Base-by-base conservation (phyloP, 2,888 invertebrate species). In the Meghimatium bilineatum region DNA sequence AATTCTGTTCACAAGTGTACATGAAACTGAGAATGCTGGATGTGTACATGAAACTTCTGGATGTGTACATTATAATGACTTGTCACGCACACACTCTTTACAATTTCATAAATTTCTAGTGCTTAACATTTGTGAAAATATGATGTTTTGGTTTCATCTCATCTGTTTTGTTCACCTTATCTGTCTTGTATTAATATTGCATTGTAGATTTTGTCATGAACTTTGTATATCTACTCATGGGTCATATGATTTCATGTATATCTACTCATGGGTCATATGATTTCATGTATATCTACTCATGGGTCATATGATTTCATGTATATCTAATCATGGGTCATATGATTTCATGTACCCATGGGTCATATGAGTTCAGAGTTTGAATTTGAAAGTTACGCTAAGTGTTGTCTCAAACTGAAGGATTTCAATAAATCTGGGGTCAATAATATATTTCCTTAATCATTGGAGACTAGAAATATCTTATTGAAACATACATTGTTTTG, bases 81-180 rank as follows among this genome's bases (percentile, higher is more conserved):
- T 44, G 5, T 5, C 44, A 44, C 44, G 44, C 44, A 44, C 44
- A 44, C 44, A 44, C 44, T 44, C 44, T 44, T 12, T 44, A 44
- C 12, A 5, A 44, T 44, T 44, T 69, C 56, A 34, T n/a, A 36
- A 34, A 20, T 8, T 32, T 67, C 66, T 49, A 67, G 2, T 79
- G 38, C 69, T 79, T 69, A 66, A 67, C 56, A 23, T 76, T 56
- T 76, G 32, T 76, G 20, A 6, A 76, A 60, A 34, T 29, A 76
- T 23, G 56, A 14, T 6, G 32, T 36, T 29, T 8, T 52, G 23
- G 12, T 5, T 20, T 26, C 23, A 60, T 23, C 12, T 20, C n/a
- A 0, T 52, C 52, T n/a, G 29, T 29, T 20, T 75, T 23, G 20
- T 29, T 71, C 17, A 23, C 26, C 38, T 26, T 5, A 14, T 77